Conservation (phyloP, 23 tunicate genomes). For the Trididemnum miniatum region DNA sequence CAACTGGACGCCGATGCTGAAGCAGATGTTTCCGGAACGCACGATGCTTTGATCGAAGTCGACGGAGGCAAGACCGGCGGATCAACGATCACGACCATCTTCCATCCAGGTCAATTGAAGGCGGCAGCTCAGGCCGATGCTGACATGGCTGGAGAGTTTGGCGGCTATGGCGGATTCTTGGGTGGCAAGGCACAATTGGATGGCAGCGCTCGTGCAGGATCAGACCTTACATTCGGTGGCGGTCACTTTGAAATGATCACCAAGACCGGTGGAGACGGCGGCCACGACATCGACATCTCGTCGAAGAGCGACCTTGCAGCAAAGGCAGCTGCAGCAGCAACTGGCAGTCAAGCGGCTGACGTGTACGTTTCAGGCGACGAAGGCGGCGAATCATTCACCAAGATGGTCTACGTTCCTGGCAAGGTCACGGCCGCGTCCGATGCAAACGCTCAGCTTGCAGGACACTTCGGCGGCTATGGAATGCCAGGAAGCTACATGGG, state of each 20-base stretch:
- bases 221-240: neutral
- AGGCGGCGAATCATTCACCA: neutral
- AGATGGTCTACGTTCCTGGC: neutral
- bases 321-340: neutral
- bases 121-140: neutral
- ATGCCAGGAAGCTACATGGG: neutral
- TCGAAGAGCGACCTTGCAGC: neutral
- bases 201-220: neutral
- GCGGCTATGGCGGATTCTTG: neutral
- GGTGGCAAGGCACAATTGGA: neutral
- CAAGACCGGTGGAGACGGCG: neutral
- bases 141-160: neutral
- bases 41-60: neutral
- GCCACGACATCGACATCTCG: neutral
- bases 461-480: neutral
- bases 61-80: neutral
- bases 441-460: neutral
- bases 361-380: neutral
- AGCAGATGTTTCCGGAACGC: neutral
- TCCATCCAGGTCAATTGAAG: neutral
- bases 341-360: neutral
- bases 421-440: neutral
- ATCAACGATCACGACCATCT: neutral
- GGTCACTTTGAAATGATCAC: neutral
- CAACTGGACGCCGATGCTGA: neutral